Percentiles rank a stretch among this genome's conserved stretches.
Evolutionary conservation across 2,888 invertebrate genomes (phyloP).

Genomic region (Hesperia comma): DNA sequence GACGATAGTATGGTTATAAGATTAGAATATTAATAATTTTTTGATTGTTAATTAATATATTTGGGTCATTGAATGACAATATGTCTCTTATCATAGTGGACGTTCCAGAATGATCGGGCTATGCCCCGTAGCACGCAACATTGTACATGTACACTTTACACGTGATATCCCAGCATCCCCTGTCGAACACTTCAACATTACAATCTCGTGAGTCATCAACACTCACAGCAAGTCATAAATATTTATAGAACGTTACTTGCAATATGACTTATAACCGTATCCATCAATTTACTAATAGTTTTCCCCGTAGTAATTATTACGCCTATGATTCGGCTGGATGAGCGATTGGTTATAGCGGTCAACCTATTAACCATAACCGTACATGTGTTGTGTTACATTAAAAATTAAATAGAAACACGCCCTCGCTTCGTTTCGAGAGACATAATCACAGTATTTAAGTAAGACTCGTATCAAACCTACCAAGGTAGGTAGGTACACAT

Average conservation of each 20-base stretch:
- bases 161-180: conserved; percentile 42
- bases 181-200: conserved; percentile 50
- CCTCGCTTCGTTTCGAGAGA: background rate
- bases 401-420: background rate
- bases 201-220: conserved; percentile 57
- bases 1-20: no score
- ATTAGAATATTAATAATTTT: no score
- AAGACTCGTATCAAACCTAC: no score
- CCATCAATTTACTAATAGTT: conserved; percentile 52
- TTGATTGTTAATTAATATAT: no score
- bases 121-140: no score
- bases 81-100: no score
- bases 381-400: background rate
- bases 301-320: conserved; percentile 46
- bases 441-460: no score
- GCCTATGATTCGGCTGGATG: conserved; percentile 20
- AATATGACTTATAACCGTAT: conserved; percentile 38
- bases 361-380: conserved; percentile 10
- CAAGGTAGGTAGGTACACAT: no score
- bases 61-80: no score
- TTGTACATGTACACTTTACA: conserved; percentile 26
- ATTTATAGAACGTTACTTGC: conserved; percentile 65
- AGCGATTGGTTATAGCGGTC: conserved; percentile 13
- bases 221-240: conserved; percentile 60
- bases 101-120: no score